Conservation (phyloP, 2,797 vertebrate genomes). For the Hypotaenidia philippensis region DNA sequence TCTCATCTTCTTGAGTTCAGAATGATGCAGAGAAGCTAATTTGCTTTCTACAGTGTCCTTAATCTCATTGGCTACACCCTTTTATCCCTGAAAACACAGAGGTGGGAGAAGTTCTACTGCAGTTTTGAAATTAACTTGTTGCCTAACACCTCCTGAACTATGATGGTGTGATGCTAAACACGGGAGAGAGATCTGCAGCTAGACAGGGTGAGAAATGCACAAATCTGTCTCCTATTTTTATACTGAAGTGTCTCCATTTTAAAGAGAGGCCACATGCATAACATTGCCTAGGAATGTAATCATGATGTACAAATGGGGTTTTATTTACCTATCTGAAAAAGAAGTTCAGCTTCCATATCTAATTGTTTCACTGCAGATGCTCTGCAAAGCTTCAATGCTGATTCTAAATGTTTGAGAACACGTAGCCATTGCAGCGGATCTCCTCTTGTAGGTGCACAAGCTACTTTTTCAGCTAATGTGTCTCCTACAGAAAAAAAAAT, state of each 20-base stretch:
- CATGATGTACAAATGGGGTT: neutral
- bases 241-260: neutral
- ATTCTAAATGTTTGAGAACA: slow-evolving; percentile 74
- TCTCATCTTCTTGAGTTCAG: neutral
- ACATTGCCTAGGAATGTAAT: neutral
- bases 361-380: slow-evolving; percentile 67
- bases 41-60: neutral
- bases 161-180: neutral
- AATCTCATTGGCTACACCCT: neutral
- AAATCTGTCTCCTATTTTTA: neutral
- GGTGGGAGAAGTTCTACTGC: neutral
- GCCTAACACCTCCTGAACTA: neutral
- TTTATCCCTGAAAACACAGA: neutral
- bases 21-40: neutral
- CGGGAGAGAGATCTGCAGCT: neutral
- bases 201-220: neutral
- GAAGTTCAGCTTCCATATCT: slow-evolving; percentile 84
- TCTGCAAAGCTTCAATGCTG: slow-evolving; percentile 79
- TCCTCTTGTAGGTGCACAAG: slow-evolving; percentile 21
- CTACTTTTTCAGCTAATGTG: slow-evolving; percentile 70
- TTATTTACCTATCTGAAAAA: slow-evolving; percentile 84
- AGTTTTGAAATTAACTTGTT: neutral
- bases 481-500: slow-evolving; percentile 72
- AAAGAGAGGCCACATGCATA: neutral
- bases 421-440: slow-evolving; percentile 64